Conservation (phyloP, 2,888 invertebrate species). For the Drosophila putrida region DNA sequence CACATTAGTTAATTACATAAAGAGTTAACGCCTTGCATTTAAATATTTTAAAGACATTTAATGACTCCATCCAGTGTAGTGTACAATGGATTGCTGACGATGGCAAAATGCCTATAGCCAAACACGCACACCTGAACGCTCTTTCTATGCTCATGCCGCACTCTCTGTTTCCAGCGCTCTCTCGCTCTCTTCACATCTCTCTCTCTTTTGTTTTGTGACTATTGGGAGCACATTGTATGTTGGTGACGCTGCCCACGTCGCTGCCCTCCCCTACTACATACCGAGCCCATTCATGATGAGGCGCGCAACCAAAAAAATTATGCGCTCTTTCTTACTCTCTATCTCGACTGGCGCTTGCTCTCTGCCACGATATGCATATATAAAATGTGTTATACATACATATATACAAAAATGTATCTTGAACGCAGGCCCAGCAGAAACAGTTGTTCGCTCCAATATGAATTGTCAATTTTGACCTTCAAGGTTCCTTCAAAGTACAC, state of each 20-base stretch:
- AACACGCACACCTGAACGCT: conserved; percentile 43
- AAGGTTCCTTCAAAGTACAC: conserved; percentile 85
- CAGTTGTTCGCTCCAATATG: conserved; percentile 65
- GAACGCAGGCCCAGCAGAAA: conserved; percentile 53
- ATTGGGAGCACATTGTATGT: conserved; percentile 13
- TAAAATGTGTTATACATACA: not conserved
- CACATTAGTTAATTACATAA: conserved; percentile 7
- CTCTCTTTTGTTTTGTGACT: not conserved
- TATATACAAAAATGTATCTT: conserved; percentile 53
- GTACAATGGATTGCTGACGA: conserved; percentile 66
- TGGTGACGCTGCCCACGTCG: conserved; percentile 17
- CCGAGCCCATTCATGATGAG: conserved; percentile 44
- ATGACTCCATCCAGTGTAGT: conserved; percentile 17
- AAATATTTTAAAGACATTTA: not conserved
- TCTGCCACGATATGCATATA: conserved; percentile 25
- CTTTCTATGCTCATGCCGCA: conserved; percentile 1
- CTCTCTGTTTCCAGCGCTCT: conserved; percentile 1
- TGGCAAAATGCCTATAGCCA: conserved; percentile 45
- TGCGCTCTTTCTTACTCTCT: conserved; percentile 20
- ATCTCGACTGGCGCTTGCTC: conserved; percentile 17
- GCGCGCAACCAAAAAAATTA: conserved; percentile 26
- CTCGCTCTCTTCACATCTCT: not conserved
- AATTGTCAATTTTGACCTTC: conserved; percentile 85
- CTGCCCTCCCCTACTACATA: conserved; percentile 24
- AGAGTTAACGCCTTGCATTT: conserved; percentile 8